Evolutionary conservation across 2,113 vertebrate species (phyloP), one percentile per base, ranked within the genome.

Genomic region (Ptilorrhoa leucosticta): DNA sequence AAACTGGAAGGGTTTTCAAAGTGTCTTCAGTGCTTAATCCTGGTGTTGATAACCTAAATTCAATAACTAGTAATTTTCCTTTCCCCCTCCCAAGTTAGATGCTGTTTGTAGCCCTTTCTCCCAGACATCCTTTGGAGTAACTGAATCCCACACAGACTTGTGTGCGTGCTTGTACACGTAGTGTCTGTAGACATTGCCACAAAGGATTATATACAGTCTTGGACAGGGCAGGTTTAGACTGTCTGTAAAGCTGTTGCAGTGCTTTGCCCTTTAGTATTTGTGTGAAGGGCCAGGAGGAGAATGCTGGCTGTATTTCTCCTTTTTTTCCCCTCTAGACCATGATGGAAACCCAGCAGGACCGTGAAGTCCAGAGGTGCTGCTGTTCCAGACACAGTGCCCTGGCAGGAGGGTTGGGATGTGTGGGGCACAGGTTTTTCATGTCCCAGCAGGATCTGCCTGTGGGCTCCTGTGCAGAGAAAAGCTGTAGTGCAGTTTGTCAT

Each of bases 241-340:
- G 60, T 54, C 35, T 57, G 70, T 47, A 35, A 26, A 73, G 56
- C 72, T 93, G 15, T 39, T 72, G 7, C 5, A 9, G 18, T 35
- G 33, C 53, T 91, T 75, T 54, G 30, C 81, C 56, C 51, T 70
- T 77, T 2, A 11, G 65, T 26, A 17, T 64, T 48, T 58, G 53
- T 65, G 8, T 44, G 72, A 54, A 77, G 44, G 50, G 35, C 47
- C 53, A 21, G 37, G 48, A 83, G 35, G 58, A 40, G 54, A 50
- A 63, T 11, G 5, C 39, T 57, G n/a, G 13, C 47, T 78, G 22
- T 18, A 6, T 80, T 88, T 47, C 28, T 63, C 22, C 6, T 35
- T 66, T 72, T 19, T 16, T 1, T 2, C 10, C 7, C 5, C 14
- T 37, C 8, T 31, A 30, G 53, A 61, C 66, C 6, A 0, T 37